These are phyloP conservation scores for Daphoenositta chrysoptera DNA, from an alignment of 2,113 vertebrate genomes.

Conservation along the genomic window DNA sequence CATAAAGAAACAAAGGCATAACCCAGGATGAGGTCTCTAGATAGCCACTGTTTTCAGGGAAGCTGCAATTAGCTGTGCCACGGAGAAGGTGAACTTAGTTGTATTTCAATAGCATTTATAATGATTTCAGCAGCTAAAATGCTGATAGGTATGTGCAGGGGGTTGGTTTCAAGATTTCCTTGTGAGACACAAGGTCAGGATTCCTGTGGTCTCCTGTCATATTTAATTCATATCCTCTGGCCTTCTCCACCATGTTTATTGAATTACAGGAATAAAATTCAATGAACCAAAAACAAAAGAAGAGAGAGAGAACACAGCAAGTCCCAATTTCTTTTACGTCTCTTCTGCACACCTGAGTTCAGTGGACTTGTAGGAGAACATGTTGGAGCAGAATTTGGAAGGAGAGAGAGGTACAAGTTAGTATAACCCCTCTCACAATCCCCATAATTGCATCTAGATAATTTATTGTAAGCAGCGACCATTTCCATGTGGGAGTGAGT, in stretches of 20 bases:
- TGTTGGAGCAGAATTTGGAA: background rate
- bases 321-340: background rate
- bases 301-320: background rate
- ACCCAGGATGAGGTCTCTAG: background rate
- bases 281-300: slow-evolving; percentile 48
- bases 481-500: background rate
- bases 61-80: slow-evolving; percentile 52
- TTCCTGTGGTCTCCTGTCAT: slow-evolving; percentile 53
- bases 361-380: background rate
- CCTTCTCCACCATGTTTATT: slow-evolving; percentile 24
- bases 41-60: background rate
- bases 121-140: slow-evolving; percentile 4
- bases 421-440: background rate
- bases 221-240: slow-evolving; percentile 61
- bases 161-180: slow-evolving; percentile 26
- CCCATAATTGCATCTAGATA: background rate
- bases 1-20: background rate
- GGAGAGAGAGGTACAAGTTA: background rate
- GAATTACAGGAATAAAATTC: slow-evolving; percentile 55
- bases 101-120: slow-evolving; percentile 25
- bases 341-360: background rate
- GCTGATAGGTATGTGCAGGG: background rate
- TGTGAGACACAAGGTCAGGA: slow-evolving; percentile 54
- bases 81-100: background rate
- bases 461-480: background rate